Evolutionary conservation across 2,797 vertebrate genomes (phyloP).

Genomic region (Centropyge bicolor): DNA sequence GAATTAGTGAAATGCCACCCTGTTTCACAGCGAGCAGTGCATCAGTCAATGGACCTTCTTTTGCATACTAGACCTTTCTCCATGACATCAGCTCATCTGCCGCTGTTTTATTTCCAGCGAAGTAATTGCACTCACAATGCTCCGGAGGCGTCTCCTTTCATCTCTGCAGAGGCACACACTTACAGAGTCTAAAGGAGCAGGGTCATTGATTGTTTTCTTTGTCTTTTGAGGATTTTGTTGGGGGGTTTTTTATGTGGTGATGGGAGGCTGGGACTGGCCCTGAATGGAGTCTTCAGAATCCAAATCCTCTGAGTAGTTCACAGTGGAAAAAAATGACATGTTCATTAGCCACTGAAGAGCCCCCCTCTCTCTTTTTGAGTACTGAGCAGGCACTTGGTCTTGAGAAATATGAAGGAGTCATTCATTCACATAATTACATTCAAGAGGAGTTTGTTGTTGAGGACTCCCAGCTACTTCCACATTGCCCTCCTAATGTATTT

Average conservation of each 20-base stretch:
- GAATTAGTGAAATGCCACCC: constrained; percentile 3
- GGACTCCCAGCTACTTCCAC: constrained; percentile 24
- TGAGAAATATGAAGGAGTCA: constrained; percentile 47
- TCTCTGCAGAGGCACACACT: constrained; percentile 20
- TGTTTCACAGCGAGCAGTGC: constrained; percentile 5
- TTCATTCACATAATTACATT: constrained; percentile 53
- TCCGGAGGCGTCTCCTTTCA: constrained; percentile 28
- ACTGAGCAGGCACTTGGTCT: constrained; percentile 35
- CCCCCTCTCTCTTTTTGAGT: constrained; percentile 30
- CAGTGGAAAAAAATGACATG: constrained; percentile 14
- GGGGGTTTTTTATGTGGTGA: constrained; percentile 15
- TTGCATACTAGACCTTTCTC: constrained; percentile 28
- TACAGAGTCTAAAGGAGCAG: constrained; percentile 25
- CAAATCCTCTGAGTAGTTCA: constrained; percentile 36
- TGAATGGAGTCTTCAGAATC: constrained; percentile 45
- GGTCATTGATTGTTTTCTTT: constrained; percentile 59
- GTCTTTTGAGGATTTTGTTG: constrained; percentile 38
- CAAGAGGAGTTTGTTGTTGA: constrained; percentile 47
- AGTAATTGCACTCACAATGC: constrained; percentile 26
- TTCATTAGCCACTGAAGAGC: constrained; percentile 54
- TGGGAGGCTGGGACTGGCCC: constrained; percentile 13
- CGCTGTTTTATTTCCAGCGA: constrained; percentile 31
- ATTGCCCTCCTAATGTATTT: constrained; percentile 19
- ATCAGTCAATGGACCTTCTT: constrained; percentile 19
- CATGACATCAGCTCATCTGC: constrained; percentile 34